phyloP scores from a whole-genome alignment of 2,113 vertebrate species.

The Pelecanus crispus region DNA sequence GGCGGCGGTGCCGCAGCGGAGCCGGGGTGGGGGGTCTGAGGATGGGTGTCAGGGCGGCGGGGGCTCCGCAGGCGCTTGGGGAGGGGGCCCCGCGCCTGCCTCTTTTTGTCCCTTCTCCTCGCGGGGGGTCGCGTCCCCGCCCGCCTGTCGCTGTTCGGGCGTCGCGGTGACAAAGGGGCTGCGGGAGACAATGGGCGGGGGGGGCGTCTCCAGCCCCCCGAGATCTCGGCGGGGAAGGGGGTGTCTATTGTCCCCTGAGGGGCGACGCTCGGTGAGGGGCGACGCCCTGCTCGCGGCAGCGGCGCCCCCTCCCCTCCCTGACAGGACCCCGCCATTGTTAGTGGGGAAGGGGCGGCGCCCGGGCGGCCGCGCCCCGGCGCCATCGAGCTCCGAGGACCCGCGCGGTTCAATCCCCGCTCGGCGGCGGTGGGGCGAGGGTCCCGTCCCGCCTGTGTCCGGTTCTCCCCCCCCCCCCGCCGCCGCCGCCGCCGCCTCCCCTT shows the following conservation, averaged over 20 bases:
- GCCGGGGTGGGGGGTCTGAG: no score
- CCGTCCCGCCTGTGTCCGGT: no score
- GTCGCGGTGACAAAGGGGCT: background rate
- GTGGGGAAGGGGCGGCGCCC: conserved; percentile 35
- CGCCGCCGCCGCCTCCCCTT: no score
- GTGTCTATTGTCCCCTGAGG: background rate
- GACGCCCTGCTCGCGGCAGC: background rate
- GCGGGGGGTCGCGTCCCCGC: no score
- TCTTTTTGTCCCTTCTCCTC: background rate
- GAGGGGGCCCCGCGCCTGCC: background rate
- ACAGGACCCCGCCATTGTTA: conserved; percentile 39
- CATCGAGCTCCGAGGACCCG: background rate
- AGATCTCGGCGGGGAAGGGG: background rate
- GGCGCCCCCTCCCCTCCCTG: background rate
- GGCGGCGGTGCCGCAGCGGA: background rate
- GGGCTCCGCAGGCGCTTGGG: background rate
- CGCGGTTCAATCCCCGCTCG: background rate
- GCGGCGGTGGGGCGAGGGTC: no score
- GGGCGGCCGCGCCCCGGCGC: background rate
- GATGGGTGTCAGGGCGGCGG: background rate
- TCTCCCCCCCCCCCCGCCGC: no score
- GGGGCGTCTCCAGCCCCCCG: background rate
- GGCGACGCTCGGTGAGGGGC: background rate
- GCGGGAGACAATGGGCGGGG: background rate
- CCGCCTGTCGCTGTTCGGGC: background rate